A percentile compares a stretch with the other conserved stretches of the same genome.
phyloP scores from a whole-genome alignment of 2,888 invertebrate genomes.

The Trissolcus brochymenae region DNA sequence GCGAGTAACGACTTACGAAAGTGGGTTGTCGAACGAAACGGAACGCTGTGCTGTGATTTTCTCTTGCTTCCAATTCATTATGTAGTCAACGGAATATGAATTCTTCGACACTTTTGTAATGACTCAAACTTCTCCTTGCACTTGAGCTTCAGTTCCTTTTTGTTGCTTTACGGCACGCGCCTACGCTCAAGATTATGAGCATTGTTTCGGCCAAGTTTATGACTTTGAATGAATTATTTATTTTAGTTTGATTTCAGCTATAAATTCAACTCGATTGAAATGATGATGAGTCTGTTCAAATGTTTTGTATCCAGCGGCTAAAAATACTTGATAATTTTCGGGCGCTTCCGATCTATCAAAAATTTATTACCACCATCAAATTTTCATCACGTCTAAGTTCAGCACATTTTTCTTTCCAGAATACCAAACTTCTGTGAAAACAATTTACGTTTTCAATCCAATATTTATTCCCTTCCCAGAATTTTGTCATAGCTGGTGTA shows the following conservation, averaged over 20 bases:
- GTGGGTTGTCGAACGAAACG: slow-evolving; percentile 55
- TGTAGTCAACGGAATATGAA: slow-evolving; percentile 44
- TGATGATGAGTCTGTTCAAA: neutral
- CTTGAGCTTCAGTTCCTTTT: slow-evolving; percentile 6
- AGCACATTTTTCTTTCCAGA: no score
- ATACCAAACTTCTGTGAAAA: no score
- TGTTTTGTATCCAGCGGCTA: no score
- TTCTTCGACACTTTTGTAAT: slow-evolving; percentile 29
- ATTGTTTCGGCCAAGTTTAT: slow-evolving; percentile 16
- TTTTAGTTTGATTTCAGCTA: neutral
- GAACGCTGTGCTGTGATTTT: slow-evolving; percentile 44
- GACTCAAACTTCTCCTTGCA: slow-evolving; percentile 9
- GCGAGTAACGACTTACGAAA: slow-evolving; percentile 30
- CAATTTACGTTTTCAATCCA: no score
- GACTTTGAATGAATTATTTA: slow-evolving; percentile 25
- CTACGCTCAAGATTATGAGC: slow-evolving; percentile 12
- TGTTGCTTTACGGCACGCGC: slow-evolving; percentile 29
- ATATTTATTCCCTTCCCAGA: no score
- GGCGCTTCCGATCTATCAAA: no score
- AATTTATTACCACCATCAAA: no score
- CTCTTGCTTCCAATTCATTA: slow-evolving; percentile 45
- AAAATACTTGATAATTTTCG: no score
- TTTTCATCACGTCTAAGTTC: no score
- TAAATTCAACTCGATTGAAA: slow-evolving; percentile 6
- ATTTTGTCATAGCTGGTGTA: no score